These are phyloP conservation scores for Drosophila falleni DNA, from an alignment of 2,888 invertebrate genomes.

Conservation along the genomic window DNA sequence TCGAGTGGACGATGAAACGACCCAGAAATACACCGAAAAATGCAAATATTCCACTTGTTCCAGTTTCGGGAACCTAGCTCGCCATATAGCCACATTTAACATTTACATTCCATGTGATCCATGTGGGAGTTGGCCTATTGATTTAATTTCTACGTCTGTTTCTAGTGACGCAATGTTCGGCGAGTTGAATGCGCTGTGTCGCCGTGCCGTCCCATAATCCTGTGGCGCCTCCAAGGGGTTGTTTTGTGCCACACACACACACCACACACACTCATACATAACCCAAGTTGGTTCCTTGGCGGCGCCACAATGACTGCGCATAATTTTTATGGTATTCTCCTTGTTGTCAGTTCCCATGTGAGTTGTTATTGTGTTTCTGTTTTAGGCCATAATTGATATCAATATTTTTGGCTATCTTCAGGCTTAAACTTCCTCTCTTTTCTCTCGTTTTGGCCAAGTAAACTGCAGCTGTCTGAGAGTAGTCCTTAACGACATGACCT, in stretches of 20 bases:
- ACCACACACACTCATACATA: constrained; percentile 6
- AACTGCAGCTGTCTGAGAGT: constrained; percentile 52
- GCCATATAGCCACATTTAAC: background rate
- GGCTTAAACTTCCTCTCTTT: background rate
- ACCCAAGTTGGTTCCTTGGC: constrained; percentile 34
- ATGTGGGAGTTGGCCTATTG: constrained; percentile 79
- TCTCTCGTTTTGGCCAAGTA: background rate
- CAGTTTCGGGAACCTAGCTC: constrained; percentile 41
- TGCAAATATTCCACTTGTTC: constrained; percentile 62
- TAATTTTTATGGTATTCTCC: constrained; percentile 70
- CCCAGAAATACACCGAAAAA: constrained; percentile 63
- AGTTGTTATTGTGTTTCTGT: constrained; percentile 44
- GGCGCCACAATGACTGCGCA: constrained; percentile 78
- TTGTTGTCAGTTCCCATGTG: constrained; percentile 43
- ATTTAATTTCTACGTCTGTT: constrained; percentile 67
- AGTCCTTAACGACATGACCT: constrained; percentile 58
- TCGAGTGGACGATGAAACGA: constrained; percentile 28
- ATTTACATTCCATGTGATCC: constrained; percentile 5
- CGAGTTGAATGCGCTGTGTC: constrained; percentile 71
- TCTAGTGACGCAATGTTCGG: constrained; percentile 70
- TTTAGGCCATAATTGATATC: constrained; percentile 55
- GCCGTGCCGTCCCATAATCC: constrained; percentile 56
- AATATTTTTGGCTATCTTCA: constrained; percentile 33
- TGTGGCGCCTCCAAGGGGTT: constrained; percentile 72
- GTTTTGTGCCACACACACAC: constrained; percentile 54